phyloP scores from a whole-genome alignment of 2,113 vertebrate genomes.

The Ivindomyrus marchei region DNA sequence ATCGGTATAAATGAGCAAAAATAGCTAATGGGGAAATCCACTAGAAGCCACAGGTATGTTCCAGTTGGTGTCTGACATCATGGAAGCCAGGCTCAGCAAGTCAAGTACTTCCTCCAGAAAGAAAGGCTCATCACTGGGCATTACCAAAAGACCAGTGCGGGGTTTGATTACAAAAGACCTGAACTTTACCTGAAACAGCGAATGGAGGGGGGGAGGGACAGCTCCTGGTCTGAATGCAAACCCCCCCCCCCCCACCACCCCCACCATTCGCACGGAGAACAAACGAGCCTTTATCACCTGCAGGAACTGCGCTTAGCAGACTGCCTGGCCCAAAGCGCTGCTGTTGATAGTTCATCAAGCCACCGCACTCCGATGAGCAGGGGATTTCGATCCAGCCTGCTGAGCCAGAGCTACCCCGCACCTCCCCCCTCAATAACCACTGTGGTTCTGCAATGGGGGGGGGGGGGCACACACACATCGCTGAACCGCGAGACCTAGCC shows the following conservation, averaged over 20 bases:
- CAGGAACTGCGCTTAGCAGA: slow-evolving; percentile 25
- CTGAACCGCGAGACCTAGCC: too few relatives aligned
- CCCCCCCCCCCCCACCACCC: not conserved
- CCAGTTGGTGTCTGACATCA: not conserved
- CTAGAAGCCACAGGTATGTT: not conserved
- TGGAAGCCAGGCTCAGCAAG: not conserved
- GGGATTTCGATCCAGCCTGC: not conserved
- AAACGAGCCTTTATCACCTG: slow-evolving; percentile 46
- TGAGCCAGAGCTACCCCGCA: not conserved
- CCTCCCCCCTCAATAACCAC: not conserved
- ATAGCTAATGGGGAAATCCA: not conserved
- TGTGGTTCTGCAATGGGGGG: not conserved
- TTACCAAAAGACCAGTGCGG: not conserved
- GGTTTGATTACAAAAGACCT: not conserved
- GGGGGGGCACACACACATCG: not conserved
- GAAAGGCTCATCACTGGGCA: not conserved
- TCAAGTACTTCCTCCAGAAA: not conserved
- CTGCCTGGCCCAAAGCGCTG: not conserved
- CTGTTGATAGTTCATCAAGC: slow-evolving; percentile 34
- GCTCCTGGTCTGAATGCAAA: not conserved
- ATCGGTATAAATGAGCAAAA: not conserved
- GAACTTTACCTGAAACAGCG: not conserved
- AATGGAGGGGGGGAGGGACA: not conserved
- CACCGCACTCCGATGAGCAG: slow-evolving; percentile 21
- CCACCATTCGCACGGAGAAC: slow-evolving; percentile 29